phyloP scores from a whole-genome alignment of 2,113 vertebrate species.

The Tetrax tetrax region DNA sequence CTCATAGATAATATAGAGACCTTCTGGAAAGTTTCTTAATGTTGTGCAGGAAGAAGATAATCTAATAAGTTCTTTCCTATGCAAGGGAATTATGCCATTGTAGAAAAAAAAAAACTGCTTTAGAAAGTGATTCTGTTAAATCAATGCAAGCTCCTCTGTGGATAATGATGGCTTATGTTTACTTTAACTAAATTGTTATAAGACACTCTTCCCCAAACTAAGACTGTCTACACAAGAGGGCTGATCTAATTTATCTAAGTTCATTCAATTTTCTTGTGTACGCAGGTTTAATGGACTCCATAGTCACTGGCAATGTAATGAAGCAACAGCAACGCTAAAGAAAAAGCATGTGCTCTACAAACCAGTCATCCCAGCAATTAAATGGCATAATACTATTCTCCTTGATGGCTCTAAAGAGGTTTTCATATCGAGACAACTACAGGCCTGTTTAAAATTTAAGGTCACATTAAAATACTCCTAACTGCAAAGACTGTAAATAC shows the following conservation, averaged over 20 bases:
- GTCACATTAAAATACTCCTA: not conserved
- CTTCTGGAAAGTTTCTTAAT: not conserved
- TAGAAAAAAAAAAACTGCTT: not conserved
- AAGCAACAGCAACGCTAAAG: not conserved
- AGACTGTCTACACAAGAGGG: not conserved
- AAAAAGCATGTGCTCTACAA: not conserved
- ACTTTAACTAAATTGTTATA: slow-evolving; percentile 27
- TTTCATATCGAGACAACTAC: not conserved
- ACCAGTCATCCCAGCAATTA: not conserved
- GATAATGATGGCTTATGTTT: slow-evolving; percentile 2
- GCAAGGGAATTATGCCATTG: not conserved
- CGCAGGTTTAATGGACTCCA: slow-evolving; percentile 2
- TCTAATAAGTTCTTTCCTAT: not conserved
- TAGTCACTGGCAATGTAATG: not conserved
- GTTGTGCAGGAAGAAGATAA: not conserved
- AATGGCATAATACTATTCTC: not conserved
- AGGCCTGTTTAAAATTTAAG: not conserved
- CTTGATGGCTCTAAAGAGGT: not conserved
- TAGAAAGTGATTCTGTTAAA: slow-evolving; percentile 2
- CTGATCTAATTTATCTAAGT: slow-evolving; percentile 34
- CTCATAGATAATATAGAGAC: not conserved
- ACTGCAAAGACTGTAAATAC: not conserved
- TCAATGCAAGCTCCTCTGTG: not conserved
- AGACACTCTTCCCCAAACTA: not conserved
- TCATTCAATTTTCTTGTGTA: not conserved